Conservation (phyloP, 2,888 invertebrate species). For the Drosophila cognata region DNA sequence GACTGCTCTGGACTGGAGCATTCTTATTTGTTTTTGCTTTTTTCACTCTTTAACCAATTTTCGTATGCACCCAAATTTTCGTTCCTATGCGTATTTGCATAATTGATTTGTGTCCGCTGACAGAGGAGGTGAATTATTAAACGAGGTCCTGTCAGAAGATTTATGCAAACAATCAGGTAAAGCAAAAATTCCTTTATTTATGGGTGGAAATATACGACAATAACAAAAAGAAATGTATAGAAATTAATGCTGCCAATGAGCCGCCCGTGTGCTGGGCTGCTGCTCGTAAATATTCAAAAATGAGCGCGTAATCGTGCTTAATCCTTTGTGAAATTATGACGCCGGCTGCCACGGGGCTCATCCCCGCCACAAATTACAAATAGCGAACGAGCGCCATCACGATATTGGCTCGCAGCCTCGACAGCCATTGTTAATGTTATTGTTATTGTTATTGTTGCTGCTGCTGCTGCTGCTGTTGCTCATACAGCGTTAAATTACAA, state of each 20-base stretch:
- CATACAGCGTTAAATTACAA: conserved; percentile 76
- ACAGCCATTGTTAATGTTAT: conserved; percentile 11
- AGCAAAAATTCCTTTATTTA: conserved; percentile 51
- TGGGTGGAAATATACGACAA: conserved; percentile 15
- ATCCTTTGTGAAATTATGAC: conserved; percentile 80
- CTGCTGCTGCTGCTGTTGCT: conserved; percentile 32
- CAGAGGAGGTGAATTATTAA: conserved; percentile 31
- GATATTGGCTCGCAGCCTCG: conserved; percentile 61
- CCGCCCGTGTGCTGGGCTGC: conserved; percentile 38
- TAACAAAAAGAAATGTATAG: neutral
- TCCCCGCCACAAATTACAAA: conserved; percentile 66
- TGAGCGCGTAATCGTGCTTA: conserved; percentile 76
- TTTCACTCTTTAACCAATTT: neutral
- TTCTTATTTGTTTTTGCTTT: neutral
- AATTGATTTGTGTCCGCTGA: conserved; percentile 56
- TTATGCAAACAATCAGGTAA: conserved; percentile 14
- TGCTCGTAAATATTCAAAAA: conserved; percentile 77
- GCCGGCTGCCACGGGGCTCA: conserved; percentile 46
- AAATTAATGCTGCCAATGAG: conserved; percentile 30
- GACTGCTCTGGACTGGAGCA: neutral
- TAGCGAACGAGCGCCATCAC: conserved; percentile 39
- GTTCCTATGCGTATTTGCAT: conserved; percentile 43
- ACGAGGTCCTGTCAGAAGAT: conserved; percentile 16
- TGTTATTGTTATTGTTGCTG: conserved; percentile 3
- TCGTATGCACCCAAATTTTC: conserved; percentile 28